Evolutionary conservation across 2,797 vertebrate species (phyloP), one percentile per base, ranked within the genome.

Genomic region (Mycteria americana): DNA sequence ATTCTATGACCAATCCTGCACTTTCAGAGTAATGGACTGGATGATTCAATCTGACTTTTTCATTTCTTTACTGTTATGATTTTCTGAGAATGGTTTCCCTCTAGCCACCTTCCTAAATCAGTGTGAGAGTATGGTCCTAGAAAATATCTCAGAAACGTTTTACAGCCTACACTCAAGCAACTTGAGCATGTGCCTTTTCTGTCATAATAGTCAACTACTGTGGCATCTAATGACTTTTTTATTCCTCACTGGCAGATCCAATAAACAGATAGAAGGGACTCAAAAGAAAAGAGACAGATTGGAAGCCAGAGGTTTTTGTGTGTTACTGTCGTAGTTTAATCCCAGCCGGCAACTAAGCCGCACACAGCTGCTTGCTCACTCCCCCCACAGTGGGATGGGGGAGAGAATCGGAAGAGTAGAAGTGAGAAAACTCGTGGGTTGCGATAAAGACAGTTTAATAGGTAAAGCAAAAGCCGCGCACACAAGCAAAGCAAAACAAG

Each of bases 11-110:
- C 14, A 63, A 18, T 19, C 33, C 63, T 83, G 39, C 13, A 22
- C 45, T 89, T 74, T 50, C 7, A 9, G 70, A 60, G 68, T n/a
- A 87, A 87, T 50, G 70, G 41, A 11, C 45, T 85, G 46, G 37
- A 54, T 88, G 85, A 93, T 86, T 92, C 37, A 74, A 75, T 84
- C 41, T 75, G 59, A 56, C 24, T 92, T 92, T 89, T 92, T 78
- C 7, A 22, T 81, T 89, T 60, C 54, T 45, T 87, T 62, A 60
- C 48, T 77, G 35, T 21, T 27, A 12, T 3, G 28, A 50, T 41
- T 85, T 85, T 80, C 56, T 91, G 72, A 81, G 79, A 75, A 84
- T 27, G 43, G 10, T 10, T 92, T 88, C 30, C 59, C 60, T 67
- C 24, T 60, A 81, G 35, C 51, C 50, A 60, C 68, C 24, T 39